phyloP scores from a whole-genome alignment of 2,113 vertebrate species.

The Anhinga rufa region DNA sequence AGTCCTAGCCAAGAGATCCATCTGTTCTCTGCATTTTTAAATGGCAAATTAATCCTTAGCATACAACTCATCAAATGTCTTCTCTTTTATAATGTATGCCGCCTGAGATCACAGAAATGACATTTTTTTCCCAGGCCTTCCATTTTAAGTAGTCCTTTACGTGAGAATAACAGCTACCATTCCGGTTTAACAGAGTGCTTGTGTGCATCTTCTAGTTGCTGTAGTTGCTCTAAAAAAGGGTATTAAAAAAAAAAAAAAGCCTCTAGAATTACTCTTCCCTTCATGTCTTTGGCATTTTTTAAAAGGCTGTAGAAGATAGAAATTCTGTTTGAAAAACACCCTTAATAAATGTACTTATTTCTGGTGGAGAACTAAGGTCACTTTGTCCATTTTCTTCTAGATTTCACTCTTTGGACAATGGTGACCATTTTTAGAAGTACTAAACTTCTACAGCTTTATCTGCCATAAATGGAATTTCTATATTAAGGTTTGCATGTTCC shows the following conservation, averaged over 20 bases:
- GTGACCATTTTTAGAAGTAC: conserved; percentile 21
- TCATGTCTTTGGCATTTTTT: not conserved
- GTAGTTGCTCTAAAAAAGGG: not conserved
- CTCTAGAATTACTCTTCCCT: not conserved
- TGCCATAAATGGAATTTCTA: conserved; percentile 14
- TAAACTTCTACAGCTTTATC: not conserved
- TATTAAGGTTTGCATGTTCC: not conserved
- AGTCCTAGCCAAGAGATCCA: conserved; percentile 53
- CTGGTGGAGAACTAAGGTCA: not conserved
- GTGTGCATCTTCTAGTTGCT: not conserved
- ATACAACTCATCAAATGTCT: conserved; percentile 37
- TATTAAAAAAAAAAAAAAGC: not conserved
- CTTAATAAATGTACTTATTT: not conserved
- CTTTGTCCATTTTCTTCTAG: not conserved
- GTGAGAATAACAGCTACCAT: not conserved
- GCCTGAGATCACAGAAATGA: conserved; percentile 10
- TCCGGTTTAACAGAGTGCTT: not conserved
- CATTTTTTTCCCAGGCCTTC: not conserved
- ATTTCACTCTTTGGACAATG: not conserved
- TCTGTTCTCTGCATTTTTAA: conserved; percentile 59
- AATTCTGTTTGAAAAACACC: not conserved
- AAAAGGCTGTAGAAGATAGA: not conserved
- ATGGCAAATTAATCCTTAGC: conserved; percentile 52
- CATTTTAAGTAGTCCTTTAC: not conserved
- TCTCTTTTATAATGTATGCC: conserved; percentile 14